A percentile compares a stretch with the other conserved stretches of the same genome.
Conservation (phyloP, 2,888 invertebrate species). For the Cyaniris semiargus region DNA sequence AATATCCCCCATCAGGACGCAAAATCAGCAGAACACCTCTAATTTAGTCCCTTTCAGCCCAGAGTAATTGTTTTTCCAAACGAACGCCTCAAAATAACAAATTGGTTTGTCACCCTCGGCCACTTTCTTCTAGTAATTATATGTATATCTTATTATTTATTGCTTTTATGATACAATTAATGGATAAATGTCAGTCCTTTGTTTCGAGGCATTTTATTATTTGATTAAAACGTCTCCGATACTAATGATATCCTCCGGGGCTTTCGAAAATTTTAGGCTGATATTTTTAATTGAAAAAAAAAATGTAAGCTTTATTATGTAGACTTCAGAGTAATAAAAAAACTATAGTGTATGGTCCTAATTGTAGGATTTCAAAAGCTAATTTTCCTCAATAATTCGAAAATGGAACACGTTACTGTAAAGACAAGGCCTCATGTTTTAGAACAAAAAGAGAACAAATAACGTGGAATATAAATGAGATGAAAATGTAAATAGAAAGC, state of each 20-base stretch:
- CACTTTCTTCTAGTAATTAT: conserved; percentile 40
- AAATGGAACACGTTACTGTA: neutral
- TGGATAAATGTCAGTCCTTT: conserved; percentile 10
- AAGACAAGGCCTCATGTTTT: conserved; percentile 8
- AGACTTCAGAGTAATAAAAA: neutral
- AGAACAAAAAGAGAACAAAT: conserved; percentile 29
- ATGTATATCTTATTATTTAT: conserved; percentile 33
- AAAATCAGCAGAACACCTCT: conserved; percentile 65
- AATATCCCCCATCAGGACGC: conserved; percentile 45
- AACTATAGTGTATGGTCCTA: neutral
- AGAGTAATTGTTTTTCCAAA: conserved; percentile 73
- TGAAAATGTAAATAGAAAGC: conserved; percentile 32
- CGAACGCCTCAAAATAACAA: conserved; percentile 77
- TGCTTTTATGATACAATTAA: conserved; percentile 7
- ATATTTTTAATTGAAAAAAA: neutral
- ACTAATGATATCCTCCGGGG: neutral
- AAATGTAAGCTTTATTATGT: neutral
- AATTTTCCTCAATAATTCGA: neutral
- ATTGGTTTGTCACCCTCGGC: conserved; percentile 62
- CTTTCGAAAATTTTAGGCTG: neutral
- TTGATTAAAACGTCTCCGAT: neutral
- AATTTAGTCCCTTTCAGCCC: conserved; percentile 66
- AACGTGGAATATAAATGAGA: conserved; percentile 30
- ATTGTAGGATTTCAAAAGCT: neutral
- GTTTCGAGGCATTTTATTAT: neutral